Evolutionary conservation across 2,888 invertebrate genomes (phyloP).

Genomic region (Pogonocherus hispidulus): DNA sequence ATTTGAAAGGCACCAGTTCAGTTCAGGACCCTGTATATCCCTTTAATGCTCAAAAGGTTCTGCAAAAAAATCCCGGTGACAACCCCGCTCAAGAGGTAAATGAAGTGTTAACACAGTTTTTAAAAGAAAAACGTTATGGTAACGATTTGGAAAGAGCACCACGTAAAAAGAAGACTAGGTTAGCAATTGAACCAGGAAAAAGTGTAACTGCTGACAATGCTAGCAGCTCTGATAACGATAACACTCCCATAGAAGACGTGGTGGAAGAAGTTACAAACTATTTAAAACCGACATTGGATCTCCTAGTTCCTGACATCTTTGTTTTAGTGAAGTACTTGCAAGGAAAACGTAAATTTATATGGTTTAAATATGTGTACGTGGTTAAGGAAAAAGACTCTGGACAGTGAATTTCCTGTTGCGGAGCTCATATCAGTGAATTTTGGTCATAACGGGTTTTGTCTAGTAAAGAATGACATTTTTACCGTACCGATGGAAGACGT

Average conservation of each 20-base stretch:
- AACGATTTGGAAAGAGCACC: conserved; percentile 27
- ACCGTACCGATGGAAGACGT: no score
- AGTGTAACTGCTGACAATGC: conserved; percentile 21
- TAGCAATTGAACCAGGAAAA: conserved; percentile 17
- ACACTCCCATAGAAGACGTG: conserved; percentile 22
- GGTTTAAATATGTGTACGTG: conserved; percentile 27
- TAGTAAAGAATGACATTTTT: no score
- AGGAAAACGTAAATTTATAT: conserved; percentile 27
- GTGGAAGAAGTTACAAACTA: conserved; percentile 28
- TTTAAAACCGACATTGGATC: conserved; percentile 24
- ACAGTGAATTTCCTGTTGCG: conserved; percentile 15
- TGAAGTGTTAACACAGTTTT: conserved; percentile 28
- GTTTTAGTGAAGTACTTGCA: conserved; percentile 16
- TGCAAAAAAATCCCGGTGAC: conserved; percentile 19
- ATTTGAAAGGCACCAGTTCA: no score
- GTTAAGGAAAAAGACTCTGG: conserved; percentile 28
- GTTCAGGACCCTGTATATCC: no score
- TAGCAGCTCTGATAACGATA: conserved; percentile 21
- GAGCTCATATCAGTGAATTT: not conserved
- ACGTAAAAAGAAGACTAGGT: conserved; percentile 28
- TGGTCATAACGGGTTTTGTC: not conserved
- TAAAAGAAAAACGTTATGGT: conserved; percentile 31
- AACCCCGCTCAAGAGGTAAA: conserved; percentile 22
- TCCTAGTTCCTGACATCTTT: conserved; percentile 15
- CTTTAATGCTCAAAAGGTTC: conserved; percentile 22